A percentile compares a stretch with the other conserved stretches of the same genome.
These are phyloP conservation scores for Trachemys scripta DNA, from an alignment of 2,113 vertebrate genomes.

Conservation along the genomic window DNA sequence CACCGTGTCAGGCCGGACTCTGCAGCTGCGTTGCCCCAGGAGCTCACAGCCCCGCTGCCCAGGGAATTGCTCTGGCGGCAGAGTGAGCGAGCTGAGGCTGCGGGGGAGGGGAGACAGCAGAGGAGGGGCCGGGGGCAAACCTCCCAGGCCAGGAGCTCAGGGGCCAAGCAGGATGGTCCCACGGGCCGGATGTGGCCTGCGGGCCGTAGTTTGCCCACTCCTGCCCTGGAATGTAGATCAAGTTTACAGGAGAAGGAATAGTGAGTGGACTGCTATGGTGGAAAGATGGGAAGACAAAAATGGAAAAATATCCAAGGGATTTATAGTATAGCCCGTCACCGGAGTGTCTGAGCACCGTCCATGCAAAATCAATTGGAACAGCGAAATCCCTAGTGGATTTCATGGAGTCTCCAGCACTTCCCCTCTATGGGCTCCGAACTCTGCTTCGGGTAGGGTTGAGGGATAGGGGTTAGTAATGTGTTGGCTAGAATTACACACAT, in stretches of 20 bases:
- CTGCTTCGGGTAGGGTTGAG: neutral
- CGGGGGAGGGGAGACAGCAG: too few species aligned
- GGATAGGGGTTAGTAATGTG: neutral
- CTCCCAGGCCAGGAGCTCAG: too few species aligned
- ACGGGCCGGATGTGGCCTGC: too few species aligned
- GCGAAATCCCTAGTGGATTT: neutral
- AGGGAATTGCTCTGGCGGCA: too few species aligned
- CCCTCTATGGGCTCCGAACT: neutral
- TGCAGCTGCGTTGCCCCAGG: too few species aligned
- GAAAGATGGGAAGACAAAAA: neutral
- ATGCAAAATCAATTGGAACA: neutral
- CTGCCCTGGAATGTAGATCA: too few species aligned
- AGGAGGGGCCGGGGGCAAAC: too few species aligned
- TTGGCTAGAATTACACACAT: neutral
- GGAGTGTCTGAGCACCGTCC: neutral
- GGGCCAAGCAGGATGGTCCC: too few species aligned
- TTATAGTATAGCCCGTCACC: neutral
- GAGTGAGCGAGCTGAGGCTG: too few species aligned
- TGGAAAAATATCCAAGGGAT: neutral
- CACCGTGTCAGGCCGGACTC: too few species aligned
- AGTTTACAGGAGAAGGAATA: neutral
- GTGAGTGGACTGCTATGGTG: neutral
- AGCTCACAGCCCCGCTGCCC: too few species aligned
- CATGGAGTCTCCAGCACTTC: neutral
- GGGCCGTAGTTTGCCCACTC: too few species aligned